Conservation (phyloP, 2,888 invertebrate genomes). For the Synergus japonicus region DNA sequence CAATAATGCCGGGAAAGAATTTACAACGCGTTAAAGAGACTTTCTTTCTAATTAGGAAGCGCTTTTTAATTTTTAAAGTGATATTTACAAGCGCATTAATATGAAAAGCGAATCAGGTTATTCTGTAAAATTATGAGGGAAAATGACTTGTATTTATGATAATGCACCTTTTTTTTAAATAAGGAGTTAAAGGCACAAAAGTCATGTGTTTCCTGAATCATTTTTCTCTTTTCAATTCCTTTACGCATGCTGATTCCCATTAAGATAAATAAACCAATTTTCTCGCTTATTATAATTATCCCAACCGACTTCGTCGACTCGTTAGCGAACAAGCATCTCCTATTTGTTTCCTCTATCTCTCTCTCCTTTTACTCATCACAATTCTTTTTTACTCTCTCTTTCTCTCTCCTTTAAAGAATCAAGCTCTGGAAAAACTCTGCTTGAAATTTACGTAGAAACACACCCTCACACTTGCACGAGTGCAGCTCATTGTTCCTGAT, state of each 20-base stretch:
- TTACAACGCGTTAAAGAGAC: neutral
- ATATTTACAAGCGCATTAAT: neutral
- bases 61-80: neutral
- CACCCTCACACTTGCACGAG: conserved; percentile 14
- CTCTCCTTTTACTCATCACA: neutral
- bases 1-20: neutral
- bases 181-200: neutral
- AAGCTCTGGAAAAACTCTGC: conserved; percentile 7
- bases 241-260: conserved; percentile 2
- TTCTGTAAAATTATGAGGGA: too few species aligned
- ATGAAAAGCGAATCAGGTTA: too few species aligned
- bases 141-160: too few species aligned
- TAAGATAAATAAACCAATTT: conserved; percentile 24
- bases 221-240: neutral
- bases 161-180: neutral
- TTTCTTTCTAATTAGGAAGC: neutral
- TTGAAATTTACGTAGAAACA: conserved; percentile 20
- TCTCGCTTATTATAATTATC: conserved; percentile 7
- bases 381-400: neutral
- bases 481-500: conserved; percentile 21
- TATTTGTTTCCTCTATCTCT: neutral
- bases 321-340: conserved; percentile 6
- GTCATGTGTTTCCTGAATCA: neutral
- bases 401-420: neutral
- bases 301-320: neutral